Evolutionary conservation across 1,140 invertebrate species (phyloP), one percentile per base, ranked within the genome.

Genomic region (Eupristina koningsbergeri): DNA sequence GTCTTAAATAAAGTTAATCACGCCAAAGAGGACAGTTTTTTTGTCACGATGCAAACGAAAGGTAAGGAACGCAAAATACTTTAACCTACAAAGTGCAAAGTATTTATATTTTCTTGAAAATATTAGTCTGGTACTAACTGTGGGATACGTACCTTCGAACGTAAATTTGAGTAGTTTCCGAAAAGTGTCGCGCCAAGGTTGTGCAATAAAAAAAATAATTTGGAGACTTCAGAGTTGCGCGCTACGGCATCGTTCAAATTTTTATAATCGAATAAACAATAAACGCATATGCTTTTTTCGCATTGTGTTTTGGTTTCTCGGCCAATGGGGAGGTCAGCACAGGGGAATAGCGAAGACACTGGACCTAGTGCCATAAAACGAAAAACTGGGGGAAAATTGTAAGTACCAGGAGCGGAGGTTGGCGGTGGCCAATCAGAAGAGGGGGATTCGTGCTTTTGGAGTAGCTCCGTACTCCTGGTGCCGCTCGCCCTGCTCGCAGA

Each of bases 1-100:
- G 63, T 34, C 9, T 45, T 69, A 47, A 74, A 61, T 79, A 79
- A 79, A 75, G 29, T 64, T 45, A 39, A 19, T 6, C 34, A 36
- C 45, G 26, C 29, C 77, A 85, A 85, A 85, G 81, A 83, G 77
- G 85, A 83, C 81, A 85, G 85, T 85, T 80, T 85, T 83, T 3
- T 58, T 75, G 3, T 9, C 13, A 17, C 41, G 34, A 61, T 17
- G 69, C 19, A 47, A 75, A 26, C 39, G 41, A 73, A 63, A 34
- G 39, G 34, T n/a, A 75, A 81, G n/a, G 47, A 45, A 36, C 36
- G 53, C 81, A 76, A 77, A 29, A 17, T 19, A 7, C 45, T 39
- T 50, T 83, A 83, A 83, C 82, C 82, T 83, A 83, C 29, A 83
- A 83, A 81, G 41, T 73, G 75, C 15, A 81, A 75, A 47, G 13